Conservation (phyloP, 2,797 vertebrate genomes). For the Syncerus caffer region DNA sequence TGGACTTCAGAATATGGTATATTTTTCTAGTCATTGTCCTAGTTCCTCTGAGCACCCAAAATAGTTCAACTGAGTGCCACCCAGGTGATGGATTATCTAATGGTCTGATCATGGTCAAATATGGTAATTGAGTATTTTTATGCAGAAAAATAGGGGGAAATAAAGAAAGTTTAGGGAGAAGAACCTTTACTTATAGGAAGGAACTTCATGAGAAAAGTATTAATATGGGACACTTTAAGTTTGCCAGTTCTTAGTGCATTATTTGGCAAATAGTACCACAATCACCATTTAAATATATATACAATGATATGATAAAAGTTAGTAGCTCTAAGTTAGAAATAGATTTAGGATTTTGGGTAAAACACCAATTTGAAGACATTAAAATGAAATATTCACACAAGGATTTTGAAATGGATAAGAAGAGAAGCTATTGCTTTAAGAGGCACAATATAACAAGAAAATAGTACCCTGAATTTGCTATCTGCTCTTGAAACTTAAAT, state of each 20-base stretch:
- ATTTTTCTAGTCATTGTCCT: not conserved
- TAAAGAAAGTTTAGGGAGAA: not conserved
- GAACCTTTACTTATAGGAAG: not conserved
- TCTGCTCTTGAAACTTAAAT: not conserved
- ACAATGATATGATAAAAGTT: not conserved
- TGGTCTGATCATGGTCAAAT: not conserved
- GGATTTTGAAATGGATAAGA: constrained; percentile 3
- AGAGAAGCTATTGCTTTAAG: constrained; percentile 32
- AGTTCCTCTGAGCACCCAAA: not conserved
- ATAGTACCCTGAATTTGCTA: not conserved
- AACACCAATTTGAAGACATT: constrained; percentile 23
- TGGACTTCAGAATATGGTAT: not conserved
- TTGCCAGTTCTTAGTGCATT: not conserved
- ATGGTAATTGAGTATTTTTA: not conserved
- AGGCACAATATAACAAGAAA: not conserved
- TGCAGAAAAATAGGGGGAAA: not conserved
- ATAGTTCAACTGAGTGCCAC: not conserved
- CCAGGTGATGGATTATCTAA: not conserved
- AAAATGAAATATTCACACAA: constrained; percentile 43
- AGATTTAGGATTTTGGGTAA: not conserved
- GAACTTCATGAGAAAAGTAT: not conserved
- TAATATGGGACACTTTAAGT: not conserved
- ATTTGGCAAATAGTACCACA: constrained; percentile 22
- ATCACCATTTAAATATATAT: not conserved
- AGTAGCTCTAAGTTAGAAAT: constrained; percentile 3